Evolutionary conservation across 2,113 vertebrate species (phyloP), one percentile per base, ranked within the genome.

Genomic region (Poeciliopsis turrubarensis): DNA sequence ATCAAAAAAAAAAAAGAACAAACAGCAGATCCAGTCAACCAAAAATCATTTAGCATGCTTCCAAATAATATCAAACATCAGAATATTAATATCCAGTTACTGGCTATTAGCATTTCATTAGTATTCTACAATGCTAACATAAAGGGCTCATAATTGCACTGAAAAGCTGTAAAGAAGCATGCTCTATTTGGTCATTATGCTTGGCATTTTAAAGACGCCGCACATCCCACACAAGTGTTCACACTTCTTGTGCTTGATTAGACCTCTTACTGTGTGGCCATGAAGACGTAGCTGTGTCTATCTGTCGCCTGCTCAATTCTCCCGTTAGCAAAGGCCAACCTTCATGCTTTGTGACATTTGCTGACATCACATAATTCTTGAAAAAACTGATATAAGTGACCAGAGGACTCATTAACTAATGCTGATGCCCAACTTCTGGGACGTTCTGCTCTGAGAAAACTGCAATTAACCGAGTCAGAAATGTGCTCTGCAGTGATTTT

Each of bases 241-340:
- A 41, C 47, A 74, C 71, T 67, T 64, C 34, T 54, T 41, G 17
- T n/a, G 68, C 65, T 54, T 31, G 69, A 79, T 79, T 75, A 66
- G 75, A 54, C 65, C 60, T 78, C 13, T 54, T 10, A 29, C 60
- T 72, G 60, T 32, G 31, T n/a, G 37, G 68, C 26, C 51, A 13
- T 62, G 60, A 41, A 29, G 60, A 37, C 51, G 7, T 29, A 29
- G 26, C 10, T 15, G 47, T 9, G 41, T 34, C 26, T 63, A 51
- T 79, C 27, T 65, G 79, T 70, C 60, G 47, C 47, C 67, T 65
- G 44, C 47, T 51, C 25, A 15, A 44, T 47, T 71, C 14, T 74
- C 54, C 54, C 26, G 30, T 70, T 41, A 64, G 72, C 27, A 32
- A 44, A 64, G 72, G 68, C 25, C 27, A 26, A 54, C 63, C 19